Base-by-base conservation (phyloP, 2,888 invertebrate species). In the Tetropium fuscum region DNA sequence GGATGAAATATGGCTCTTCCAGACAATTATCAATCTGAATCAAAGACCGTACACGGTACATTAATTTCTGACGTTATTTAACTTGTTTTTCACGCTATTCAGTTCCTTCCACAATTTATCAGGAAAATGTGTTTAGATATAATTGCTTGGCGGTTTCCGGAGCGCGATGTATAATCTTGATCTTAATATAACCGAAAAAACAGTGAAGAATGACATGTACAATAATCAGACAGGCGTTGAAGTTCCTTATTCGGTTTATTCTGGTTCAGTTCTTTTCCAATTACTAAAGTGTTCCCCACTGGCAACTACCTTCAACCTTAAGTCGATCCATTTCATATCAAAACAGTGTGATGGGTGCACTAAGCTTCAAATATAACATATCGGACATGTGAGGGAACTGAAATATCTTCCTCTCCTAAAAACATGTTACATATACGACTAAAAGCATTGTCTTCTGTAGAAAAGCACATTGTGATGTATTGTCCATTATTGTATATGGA, bases 201-300 rank as follows among this genome's bases (percentile, higher is more conserved):
- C 38, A 15, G 36, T n/a, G 18, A 19, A 40, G 40, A 44, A 51
- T 51, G 40, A 51, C 40, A 27, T 40, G 40, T 40, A 40, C 51
- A 18, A 51, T 10, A 40, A 51, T 51, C 51, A 27, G 40, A 51
- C 51, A 27, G 51, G 51, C 51, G 51, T 34, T 51, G 74, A 74
- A 76, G 76, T 78, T 78, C 76, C 77, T 77, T 78, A 78, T 78
- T 77, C 78, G 76, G 78, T 78, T 78, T 77, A 77, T 79, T 79
- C 78, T 77, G 75, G 72, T 73, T 76, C 77, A 74, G 75, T 73
- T 76, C 76, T 73, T 78, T 78, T 79, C 78, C 79, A 79, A 79
- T 79, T 79, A 79, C 75, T 69, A 72, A 76, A 76, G 74, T 74
- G 76, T 75, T 76, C 74, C 70, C 71, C 69, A 70, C 69, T 70